phyloP scores from a whole-genome alignment of 1,140 invertebrate species.

The Chrysoperla carnea region DNA sequence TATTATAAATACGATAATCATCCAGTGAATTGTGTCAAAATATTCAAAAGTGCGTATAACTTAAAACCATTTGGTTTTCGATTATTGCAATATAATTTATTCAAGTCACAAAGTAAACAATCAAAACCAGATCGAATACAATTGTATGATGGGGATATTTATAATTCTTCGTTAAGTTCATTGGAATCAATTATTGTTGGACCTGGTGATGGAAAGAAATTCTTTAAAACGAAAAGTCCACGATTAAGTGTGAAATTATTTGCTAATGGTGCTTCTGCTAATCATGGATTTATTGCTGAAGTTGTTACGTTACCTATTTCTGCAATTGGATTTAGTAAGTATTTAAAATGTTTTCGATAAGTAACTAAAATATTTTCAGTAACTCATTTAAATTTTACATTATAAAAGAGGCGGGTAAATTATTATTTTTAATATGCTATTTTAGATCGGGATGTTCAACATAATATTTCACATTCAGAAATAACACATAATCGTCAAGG shows the following conservation, averaged over 20 bases:
- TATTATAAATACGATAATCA: conserved; percentile 97
- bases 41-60: conserved; percentile 71
- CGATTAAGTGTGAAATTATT: conserved; percentile 84
- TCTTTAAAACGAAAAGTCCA: conserved; percentile 55
- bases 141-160: conserved; percentile 85
- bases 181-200: conserved; percentile 54
- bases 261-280: conserved; percentile 79
- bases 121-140: conserved; percentile 64
- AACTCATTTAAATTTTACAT: background rate
- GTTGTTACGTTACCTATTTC: conserved; percentile 87
- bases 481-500: conserved; percentile 75
- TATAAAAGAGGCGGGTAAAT: too few species aligned
- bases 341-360: conserved; percentile 4
- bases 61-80: conserved; percentile 79
- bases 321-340: conserved; percentile 72
- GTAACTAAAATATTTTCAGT: background rate
- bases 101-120: conserved; percentile 68
- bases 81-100: conserved; percentile 84
- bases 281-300: conserved; percentile 96
- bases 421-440: conserved; percentile 11
- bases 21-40: conserved; percentile 94
- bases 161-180: conserved; percentile 58
- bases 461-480: conserved; percentile 76
- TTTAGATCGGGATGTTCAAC: conserved; percentile 75
- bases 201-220: conserved; percentile 48